phyloP scores from a whole-genome alignment of 2,113 vertebrate species.

The Odontesthes bonariensis region DNA sequence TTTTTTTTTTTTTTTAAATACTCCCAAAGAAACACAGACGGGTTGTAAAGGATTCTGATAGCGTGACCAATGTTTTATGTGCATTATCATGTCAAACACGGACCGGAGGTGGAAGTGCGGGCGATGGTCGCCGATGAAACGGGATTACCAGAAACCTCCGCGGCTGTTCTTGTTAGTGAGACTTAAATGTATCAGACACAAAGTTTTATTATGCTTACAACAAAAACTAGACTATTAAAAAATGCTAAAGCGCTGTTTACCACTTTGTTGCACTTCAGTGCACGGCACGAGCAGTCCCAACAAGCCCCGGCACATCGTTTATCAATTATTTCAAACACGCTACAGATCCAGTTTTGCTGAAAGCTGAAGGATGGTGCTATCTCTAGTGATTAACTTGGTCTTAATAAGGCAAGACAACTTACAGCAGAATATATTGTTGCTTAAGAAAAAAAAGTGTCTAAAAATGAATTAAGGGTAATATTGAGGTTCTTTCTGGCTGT shows the following conservation, averaged over 20 bases:
- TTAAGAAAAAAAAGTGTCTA: conserved; percentile 45
- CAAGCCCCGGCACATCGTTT: conserved; percentile 4
- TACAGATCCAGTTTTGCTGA: background rate
- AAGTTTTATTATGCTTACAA: conserved; percentile 13
- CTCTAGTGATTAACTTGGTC: conserved; percentile 29
- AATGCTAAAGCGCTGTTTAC: conserved; percentile 11
- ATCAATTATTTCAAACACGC: conserved; percentile 6
- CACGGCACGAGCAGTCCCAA: conserved; percentile 7
- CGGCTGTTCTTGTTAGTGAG: conserved; percentile 2
- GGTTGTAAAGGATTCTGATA: conserved; percentile 61
- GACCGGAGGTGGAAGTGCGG: background rate
- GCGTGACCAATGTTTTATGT: conserved; percentile 23
- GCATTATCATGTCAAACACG: conserved; percentile 36
- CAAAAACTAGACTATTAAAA: conserved; percentile 11
- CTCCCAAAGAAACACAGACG: conserved; percentile 75
- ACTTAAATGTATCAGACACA: conserved; percentile 33
- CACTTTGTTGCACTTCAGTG: conserved; percentile 20
- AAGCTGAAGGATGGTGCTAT: conserved; percentile 30
- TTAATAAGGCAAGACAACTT: conserved; percentile 22
- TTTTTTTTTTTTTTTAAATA: conserved; percentile 51
- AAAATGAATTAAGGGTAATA: conserved; percentile 21
- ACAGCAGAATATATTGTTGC: conserved; percentile 40
- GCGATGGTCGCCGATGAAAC: conserved; percentile 8
- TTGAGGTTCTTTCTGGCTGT: conserved; percentile 25
- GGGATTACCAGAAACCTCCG: conserved; percentile 19